Conservation (phyloP, 1,140 invertebrate genomes). For the Zaprionus inermis region DNA sequence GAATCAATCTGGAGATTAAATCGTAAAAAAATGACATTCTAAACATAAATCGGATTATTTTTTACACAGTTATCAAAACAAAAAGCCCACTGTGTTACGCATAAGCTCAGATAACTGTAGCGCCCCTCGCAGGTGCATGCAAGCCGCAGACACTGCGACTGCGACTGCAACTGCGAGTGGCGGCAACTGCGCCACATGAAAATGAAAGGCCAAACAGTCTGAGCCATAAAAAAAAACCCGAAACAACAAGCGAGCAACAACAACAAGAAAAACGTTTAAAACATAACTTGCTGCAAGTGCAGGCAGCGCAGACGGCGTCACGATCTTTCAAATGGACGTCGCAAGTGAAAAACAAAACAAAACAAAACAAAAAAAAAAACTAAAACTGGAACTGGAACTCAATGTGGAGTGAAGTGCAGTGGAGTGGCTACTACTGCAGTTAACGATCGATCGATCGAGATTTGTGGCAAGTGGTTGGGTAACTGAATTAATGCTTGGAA, state of each 20-base stretch:
- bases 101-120: background rate
- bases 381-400: constrained; percentile 32
- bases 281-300: constrained; percentile 43
- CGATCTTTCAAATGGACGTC: constrained; percentile 23
- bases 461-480: constrained; percentile 17
- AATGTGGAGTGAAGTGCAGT: constrained; percentile 1
- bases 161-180: constrained; percentile 31
- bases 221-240: constrained; percentile 34
- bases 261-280: constrained; percentile 36
- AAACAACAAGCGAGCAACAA: constrained; percentile 26
- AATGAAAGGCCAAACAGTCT: constrained; percentile 75
- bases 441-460: constrained; percentile 10
- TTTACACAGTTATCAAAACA: background rate
- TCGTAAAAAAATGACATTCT: no score
- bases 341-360: constrained; percentile 10
- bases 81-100: background rate
- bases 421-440: constrained; percentile 7
- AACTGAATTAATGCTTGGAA: constrained; percentile 25
- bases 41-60: no score
- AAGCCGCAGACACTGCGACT: constrained; percentile 3
- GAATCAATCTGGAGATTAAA: no score
- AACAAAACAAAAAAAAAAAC: constrained; percentile 4
- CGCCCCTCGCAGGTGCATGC: constrained; percentile 12
- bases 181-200: constrained; percentile 60
- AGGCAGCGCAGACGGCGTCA: constrained; percentile 20